Evolutionary conservation across 1,140 invertebrate genomes (phyloP), one percentile per base, ranked within the genome.

Genomic region (Drosophila simulans): DNA sequence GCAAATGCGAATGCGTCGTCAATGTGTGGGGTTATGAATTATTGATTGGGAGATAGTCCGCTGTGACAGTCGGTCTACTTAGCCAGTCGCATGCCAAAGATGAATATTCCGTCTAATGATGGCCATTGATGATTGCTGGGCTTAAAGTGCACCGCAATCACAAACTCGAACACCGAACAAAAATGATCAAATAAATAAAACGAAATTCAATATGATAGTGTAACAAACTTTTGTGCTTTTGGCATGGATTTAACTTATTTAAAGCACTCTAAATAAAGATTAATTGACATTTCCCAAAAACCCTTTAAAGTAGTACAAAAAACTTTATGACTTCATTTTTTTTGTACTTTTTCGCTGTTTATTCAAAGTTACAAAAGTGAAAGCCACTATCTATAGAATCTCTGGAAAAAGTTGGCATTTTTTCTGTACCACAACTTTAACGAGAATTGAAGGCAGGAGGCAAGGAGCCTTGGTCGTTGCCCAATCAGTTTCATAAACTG

Each of bases 21-120:
- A 64, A 74, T 89, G 84, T 83, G 84, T 83, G 84, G 65, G 58
- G 73, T 80, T 89, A 89, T 89, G 85, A 89, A 89, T 90, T 89
- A 89, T 89, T 90, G 85, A 89, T 84, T 84, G 72, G 43, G n/a
- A 42, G 55, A 76, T 73, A 80, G 64, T 45, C 27, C 37, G 35
- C 58, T 52, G 54, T 64, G 63, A 72, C 64, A 77, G 58, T 80
- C 63, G 57, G 58, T 53, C 49, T 48, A 74, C 59, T 83, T 77
- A 68, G 54, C 63, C 74, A 45, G 43, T 48, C 56, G 59, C 52
- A 58, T 45, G 25, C 40, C 34, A 31, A 43, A 27, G 42, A 70
- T 70, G 43, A 70, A 71, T 57, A 49, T 70, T 35, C 65, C 10
- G 13, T 45, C 68, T 71, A 71, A 71, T 71, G 52, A 57, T 48